phyloP scores from a whole-genome alignment of 2,113 vertebrate species.

The Burhinus oedicnemus region DNA sequence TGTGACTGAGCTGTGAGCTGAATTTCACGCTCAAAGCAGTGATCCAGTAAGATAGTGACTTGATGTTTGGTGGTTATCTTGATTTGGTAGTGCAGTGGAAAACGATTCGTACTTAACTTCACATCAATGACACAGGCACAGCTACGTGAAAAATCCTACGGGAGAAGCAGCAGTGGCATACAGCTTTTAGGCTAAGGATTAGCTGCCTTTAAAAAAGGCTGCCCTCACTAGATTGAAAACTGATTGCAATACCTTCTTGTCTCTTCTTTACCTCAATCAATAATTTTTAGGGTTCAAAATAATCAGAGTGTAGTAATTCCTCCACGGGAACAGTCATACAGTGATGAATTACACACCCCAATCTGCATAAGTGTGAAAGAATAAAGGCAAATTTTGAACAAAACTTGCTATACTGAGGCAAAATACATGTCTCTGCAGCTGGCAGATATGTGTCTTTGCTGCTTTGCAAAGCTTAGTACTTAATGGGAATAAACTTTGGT shows the following conservation, averaged over 20 bases:
- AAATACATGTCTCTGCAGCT: not conserved
- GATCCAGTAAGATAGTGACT: not conserved
- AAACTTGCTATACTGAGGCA: not conserved
- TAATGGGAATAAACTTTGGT: constrained; percentile 5
- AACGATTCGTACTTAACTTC: not conserved
- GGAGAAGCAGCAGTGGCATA: not conserved
- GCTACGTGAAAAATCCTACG: not conserved
- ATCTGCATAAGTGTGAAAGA: not conserved
- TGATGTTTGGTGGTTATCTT: constrained; percentile 34
- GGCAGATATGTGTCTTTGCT: not conserved
- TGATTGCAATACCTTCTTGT: constrained; percentile 27
- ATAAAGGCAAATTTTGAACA: not conserved
- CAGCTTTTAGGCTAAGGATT: constrained; percentile 34
- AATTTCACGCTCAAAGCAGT: not conserved
- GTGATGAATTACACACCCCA: not conserved
- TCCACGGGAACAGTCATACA: not conserved
- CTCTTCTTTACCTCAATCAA: constrained; percentile 44
- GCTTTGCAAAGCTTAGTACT: not conserved
- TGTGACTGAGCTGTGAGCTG: not conserved
- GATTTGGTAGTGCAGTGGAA: constrained; percentile 23
- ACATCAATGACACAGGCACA: not conserved
- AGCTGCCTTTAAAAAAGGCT: constrained; percentile 16
- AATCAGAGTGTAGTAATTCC: constrained; percentile 40
- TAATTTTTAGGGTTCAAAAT: constrained; percentile 48
- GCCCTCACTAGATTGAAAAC: constrained; percentile 3